Conservation (phyloP, 2,113 vertebrate species). For the Ranitomeya imitator region DNA sequence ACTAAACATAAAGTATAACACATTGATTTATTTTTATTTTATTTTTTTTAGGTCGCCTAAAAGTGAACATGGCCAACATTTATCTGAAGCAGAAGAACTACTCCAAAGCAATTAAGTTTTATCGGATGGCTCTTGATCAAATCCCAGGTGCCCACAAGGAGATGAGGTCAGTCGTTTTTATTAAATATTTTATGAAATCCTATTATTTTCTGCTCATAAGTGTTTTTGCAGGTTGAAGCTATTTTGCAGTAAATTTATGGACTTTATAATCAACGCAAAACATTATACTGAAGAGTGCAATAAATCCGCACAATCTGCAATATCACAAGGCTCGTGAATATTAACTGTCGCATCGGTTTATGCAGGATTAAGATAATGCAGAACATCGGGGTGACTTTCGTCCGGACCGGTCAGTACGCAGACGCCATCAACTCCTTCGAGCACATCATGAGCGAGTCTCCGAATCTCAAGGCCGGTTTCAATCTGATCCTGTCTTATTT, state of each 20-base stretch:
- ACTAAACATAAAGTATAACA: neutral
- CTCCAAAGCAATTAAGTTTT: constrained; percentile 95
- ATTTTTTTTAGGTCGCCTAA: constrained; percentile 81
- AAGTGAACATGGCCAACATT: constrained; percentile 98
- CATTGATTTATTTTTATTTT: neutral
- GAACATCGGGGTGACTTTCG: constrained; percentile 93
- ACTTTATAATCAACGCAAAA: neutral
- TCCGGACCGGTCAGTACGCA: constrained; percentile 88
- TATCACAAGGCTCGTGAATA: too few relatives aligned
- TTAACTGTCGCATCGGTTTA: neutral
- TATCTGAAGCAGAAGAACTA: constrained; percentile 96
- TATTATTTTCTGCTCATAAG: neutral
- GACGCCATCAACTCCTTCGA: constrained; percentile 92
- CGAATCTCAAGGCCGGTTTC: constrained; percentile 89
- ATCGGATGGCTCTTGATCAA: constrained; percentile 97
- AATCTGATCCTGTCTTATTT: constrained; percentile 94
- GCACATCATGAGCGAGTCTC: constrained; percentile 89
- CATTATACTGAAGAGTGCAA: neutral
- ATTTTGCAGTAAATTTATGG: neutral
- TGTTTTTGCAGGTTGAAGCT: neutral
- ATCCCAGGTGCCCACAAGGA: constrained; percentile 89
- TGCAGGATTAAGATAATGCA: constrained; percentile 96
- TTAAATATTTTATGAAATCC: neutral
- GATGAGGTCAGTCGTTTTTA: constrained; percentile 76
- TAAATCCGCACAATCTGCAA: too few relatives aligned